These are phyloP conservation scores for Myodes glareolus DNA, from an alignment of 2,113 vertebrate genomes.

Conservation along the genomic window DNA sequence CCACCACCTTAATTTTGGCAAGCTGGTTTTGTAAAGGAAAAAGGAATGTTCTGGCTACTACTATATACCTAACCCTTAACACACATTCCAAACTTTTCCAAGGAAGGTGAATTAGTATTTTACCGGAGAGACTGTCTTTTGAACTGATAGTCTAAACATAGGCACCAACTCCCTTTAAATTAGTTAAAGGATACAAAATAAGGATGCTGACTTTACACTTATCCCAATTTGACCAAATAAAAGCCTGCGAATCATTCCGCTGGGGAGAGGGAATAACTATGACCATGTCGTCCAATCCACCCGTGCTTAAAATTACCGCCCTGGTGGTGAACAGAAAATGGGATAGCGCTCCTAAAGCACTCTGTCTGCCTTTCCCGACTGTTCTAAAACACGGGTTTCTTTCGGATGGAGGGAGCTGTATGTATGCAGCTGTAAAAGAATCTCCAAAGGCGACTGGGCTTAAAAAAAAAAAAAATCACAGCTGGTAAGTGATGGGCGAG, in stretches of 20 bases:
- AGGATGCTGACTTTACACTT: not conserved
- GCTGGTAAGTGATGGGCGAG: not conserved
- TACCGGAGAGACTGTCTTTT: too few species aligned
- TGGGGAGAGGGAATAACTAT: not conserved
- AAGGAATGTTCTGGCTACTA: too few species aligned
- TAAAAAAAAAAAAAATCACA: not conserved
- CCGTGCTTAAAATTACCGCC: not conserved
- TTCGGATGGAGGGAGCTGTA: not conserved
- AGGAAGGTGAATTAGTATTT: too few species aligned
- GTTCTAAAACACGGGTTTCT: not conserved
- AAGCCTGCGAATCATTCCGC: not conserved
- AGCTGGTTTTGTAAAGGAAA: too few species aligned
- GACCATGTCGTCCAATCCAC: not conserved
- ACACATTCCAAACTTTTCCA: too few species aligned
- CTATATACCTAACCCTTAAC: too few species aligned
- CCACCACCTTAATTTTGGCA: not conserved
- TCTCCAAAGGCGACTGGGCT: not conserved
- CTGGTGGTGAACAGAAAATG: not conserved
- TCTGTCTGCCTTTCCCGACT: not conserved
- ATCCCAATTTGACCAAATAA: not conserved
- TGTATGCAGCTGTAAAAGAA: not conserved
- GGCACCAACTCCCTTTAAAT: not conserved
- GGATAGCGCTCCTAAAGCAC: not conserved
- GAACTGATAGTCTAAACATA: too few species aligned
- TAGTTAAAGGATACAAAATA: not conserved